phyloP scores from a whole-genome alignment of 2,888 invertebrate genomes.

The Calliphora vomitoria region DNA sequence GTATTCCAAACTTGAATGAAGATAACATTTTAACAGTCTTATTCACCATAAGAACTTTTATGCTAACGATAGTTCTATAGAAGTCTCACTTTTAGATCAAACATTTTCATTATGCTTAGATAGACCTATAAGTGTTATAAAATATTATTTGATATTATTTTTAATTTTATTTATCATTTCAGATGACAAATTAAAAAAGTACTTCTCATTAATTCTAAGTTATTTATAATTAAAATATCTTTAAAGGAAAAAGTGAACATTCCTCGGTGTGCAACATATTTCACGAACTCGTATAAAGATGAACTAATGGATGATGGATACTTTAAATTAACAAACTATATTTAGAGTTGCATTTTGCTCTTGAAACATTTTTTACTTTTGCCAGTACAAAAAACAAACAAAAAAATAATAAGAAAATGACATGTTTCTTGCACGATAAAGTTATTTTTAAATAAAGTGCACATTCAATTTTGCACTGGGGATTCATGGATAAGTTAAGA shows the following conservation, averaged over 20 bases:
- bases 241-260: neutral
- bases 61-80: too few relatives aligned
- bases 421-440: constrained; percentile 8
- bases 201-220: constrained; percentile 41
- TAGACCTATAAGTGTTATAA: too few relatives aligned
- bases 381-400: neutral
- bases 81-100: too few relatives aligned
- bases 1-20: neutral
- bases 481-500: constrained; percentile 34
- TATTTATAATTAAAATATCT: constrained; percentile 43
- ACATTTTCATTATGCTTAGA: too few relatives aligned
- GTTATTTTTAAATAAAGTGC: constrained; percentile 33
- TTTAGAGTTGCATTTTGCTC: constrained; percentile 46
- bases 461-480: constrained; percentile 13
- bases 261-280: neutral
- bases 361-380: constrained; percentile 56
- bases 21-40: neutral
- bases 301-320: constrained; percentile 1
- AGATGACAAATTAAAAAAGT: constrained; percentile 16
- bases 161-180: too few relatives aligned
- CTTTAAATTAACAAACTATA: constrained; percentile 8
- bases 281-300: neutral
- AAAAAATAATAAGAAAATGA: neutral
- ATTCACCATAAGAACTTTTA: too few relatives aligned
- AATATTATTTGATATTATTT: too few relatives aligned